Evolutionary conservation across 2,797 vertebrate genomes (phyloP).

Genomic region (Intellagama lesueurii): DNA sequence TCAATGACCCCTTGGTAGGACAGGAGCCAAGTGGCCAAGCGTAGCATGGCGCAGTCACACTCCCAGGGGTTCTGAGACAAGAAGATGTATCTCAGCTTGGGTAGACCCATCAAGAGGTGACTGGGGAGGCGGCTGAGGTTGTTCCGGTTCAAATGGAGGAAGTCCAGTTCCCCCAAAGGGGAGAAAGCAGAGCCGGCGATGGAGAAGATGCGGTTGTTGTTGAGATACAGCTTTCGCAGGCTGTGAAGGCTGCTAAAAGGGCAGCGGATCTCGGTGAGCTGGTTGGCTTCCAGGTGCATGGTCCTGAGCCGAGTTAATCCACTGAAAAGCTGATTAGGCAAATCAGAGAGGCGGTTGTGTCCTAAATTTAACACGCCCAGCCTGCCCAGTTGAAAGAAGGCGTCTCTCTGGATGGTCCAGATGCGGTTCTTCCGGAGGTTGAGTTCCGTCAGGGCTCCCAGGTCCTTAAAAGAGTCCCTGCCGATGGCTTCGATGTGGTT

Average conservation of each 20-base stretch:
- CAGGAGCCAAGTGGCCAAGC: conserved; percentile 51
- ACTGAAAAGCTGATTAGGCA: conserved; percentile 76
- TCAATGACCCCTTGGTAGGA: background rate
- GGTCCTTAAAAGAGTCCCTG: conserved; percentile 70
- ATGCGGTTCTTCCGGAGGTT: conserved; percentile 75
- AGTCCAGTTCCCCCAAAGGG: conserved; percentile 60
- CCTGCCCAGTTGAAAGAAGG: conserved; percentile 71
- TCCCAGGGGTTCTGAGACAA: conserved; percentile 71
- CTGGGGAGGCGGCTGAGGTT: conserved; percentile 63
- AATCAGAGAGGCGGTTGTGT: conserved; percentile 71
- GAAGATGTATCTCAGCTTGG: conserved; percentile 56
- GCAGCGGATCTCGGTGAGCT: conserved; percentile 63
- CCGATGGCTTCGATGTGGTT: conserved; percentile 75
- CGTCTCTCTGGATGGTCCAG: conserved; percentile 70
- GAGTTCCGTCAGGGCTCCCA: conserved; percentile 58
- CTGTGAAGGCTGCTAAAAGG: conserved; percentile 62
- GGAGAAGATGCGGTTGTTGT: conserved; percentile 69
- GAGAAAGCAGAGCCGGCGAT: conserved; percentile 65
- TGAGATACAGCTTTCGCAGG: conserved; percentile 72
- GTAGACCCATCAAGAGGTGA: conserved; percentile 34
- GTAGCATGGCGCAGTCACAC: conserved; percentile 64
- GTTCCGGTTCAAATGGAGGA: conserved; percentile 72
- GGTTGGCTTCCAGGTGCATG: conserved; percentile 75
- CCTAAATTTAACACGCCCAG: conserved; percentile 73
- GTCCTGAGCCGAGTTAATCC: conserved; percentile 69